Percentiles rank a stretch among this genome's conserved stretches.
These are phyloP conservation scores for Anas bahamensis DNA, from an alignment of 2,797 vertebrate species.

Conservation along the genomic window DNA sequence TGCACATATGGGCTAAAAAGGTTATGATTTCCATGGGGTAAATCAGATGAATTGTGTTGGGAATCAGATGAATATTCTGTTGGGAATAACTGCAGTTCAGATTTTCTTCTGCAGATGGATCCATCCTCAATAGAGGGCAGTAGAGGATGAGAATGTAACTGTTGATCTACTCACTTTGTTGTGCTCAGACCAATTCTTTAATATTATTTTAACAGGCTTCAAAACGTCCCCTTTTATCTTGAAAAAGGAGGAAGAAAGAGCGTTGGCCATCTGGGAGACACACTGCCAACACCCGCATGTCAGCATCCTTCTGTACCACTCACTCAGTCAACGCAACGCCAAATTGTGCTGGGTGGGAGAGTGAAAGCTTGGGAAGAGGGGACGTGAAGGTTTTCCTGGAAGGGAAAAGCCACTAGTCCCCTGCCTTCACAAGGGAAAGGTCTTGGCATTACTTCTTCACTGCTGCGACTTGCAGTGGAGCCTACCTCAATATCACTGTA, in stretches of 20 bases:
- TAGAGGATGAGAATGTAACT: constrained; percentile 75
- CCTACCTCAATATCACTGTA: not conserved
- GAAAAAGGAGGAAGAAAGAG: constrained; percentile 37
- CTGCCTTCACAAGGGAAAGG: not conserved
- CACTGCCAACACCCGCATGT: constrained; percentile 5
- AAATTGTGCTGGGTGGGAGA: not conserved
- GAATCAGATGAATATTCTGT: too few relatives aligned
- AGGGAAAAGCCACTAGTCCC: not conserved
- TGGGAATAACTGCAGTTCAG: not conserved
- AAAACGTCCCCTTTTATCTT: constrained; percentile 73
- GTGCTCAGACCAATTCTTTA: constrained; percentile 10
- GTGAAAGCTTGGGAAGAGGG: not conserved
- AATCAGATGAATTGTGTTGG: not conserved
- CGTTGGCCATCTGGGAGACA: constrained; percentile 21
- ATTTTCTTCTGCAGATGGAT: constrained; percentile 6
- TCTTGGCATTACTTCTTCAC: not conserved
- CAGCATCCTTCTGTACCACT: not conserved
- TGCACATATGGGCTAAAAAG: not conserved
- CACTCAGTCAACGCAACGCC: not conserved
- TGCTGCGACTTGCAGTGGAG: not conserved
- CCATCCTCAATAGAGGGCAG: constrained; percentile 78
- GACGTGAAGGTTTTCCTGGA: not conserved
- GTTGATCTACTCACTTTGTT: not conserved
- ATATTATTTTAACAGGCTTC: constrained; percentile 52
- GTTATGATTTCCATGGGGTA: not conserved